Evolutionary conservation across 1,140 invertebrate species (phyloP), one percentile per base, ranked within the genome.

Genomic region (Geopemphigus sp.): DNA sequence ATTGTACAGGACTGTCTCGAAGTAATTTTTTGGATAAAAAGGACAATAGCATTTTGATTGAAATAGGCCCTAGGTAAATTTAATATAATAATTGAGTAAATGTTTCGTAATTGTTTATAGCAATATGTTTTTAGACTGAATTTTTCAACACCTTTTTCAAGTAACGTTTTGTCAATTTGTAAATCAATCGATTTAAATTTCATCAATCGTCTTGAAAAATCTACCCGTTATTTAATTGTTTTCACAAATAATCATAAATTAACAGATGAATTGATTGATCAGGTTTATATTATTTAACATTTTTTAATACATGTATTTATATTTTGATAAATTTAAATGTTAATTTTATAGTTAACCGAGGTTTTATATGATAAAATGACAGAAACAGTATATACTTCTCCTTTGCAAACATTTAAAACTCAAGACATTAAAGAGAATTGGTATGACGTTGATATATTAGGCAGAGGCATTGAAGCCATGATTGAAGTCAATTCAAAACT

Each of bases 111-210:
- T n/a, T 64, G 15, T 47, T 29, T 11, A 15, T 81, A 29, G 12
- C 15, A 5, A 14, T 15, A 47, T 80, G 82, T 82, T 80, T 80
- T 85, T 87, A 94, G 94, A 84, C 90, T 96, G 81, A 97, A 96
- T 86, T 97, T 97, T 85, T 96, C 94, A 14, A 97, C 96, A 56
- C 91, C 96, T 0, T 95, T 95, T 84, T 98, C 95, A 1, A 97
- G 94, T 81, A 98, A 98, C 87, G 94, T 95, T 70, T 93, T 98
- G 5, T 95, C 95, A 45, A 97, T 98, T 82, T 97, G 94, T 85
- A 89, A 92, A 82, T 92, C 94, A 81, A 88, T 96, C 70, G 91
- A 93, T 11, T 85, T 97, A 10, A 85, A 86, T 32, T 88, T 91
- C 85, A 87, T 98, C 2, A 88, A 85, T 1, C 89, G 96, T 73